Evolutionary conservation across 2,113 vertebrate genomes (phyloP).

Genomic region (Himantopus leucocephalus): DNA sequence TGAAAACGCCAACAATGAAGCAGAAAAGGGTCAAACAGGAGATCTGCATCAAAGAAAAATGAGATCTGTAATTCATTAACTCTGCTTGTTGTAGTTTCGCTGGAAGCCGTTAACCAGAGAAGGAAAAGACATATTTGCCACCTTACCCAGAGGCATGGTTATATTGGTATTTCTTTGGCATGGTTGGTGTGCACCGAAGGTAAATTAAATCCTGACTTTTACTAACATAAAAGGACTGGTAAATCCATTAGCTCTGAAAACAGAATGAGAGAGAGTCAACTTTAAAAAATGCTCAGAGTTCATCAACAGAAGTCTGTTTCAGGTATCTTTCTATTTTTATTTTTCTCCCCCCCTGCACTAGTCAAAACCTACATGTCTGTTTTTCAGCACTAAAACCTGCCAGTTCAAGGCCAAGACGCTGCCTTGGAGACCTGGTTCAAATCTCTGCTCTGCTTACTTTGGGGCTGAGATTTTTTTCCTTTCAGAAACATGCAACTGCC

Average conservation of each 20-base stretch:
- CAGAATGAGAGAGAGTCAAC: not conserved
- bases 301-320: not conserved
- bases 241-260: not conserved
- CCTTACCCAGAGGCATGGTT: not conserved
- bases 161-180: not conserved
- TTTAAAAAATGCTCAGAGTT: not conserved
- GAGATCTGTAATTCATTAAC: not conserved
- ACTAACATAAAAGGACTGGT: not conserved
- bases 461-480: not conserved
- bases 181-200: rapidly evolving
- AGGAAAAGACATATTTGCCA: not conserved
- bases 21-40: not conserved
- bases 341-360: not conserved
- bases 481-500: not conserved
- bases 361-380: not conserved
- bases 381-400: not conserved
- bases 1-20: not conserved
- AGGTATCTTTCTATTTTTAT: not conserved
- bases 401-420: not conserved
- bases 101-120: not conserved
- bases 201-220: not conserved
- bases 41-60: not conserved
- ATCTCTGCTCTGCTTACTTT: not conserved
- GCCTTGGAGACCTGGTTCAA: not conserved
- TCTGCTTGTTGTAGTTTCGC: not conserved